phyloP scores from a whole-genome alignment of 2,888 invertebrate genomes.

The Patella caerulea region DNA sequence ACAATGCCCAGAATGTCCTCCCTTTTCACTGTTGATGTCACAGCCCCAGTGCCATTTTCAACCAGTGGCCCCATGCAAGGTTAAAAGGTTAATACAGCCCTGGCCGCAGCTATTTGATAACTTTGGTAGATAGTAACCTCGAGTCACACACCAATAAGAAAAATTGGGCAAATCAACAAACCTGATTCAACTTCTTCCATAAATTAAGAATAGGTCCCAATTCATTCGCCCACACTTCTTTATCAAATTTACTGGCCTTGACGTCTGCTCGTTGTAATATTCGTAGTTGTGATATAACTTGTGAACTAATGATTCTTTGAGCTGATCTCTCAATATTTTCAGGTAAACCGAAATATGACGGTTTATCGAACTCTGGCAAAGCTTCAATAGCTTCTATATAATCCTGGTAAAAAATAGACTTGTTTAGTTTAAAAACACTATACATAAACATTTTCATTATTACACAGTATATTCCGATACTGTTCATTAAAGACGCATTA shows the following conservation, averaged over 20 bases:
- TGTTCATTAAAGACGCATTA: too few species aligned
- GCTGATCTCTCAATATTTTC: constrained; percentile 89
- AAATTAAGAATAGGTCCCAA: constrained; percentile 81
- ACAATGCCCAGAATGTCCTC: too few species aligned
- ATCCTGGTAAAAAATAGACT: constrained; percentile 74
- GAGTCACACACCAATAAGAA: too few species aligned
- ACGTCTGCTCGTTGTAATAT: constrained; percentile 72
- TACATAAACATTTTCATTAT: too few species aligned
- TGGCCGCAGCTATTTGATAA: too few species aligned
- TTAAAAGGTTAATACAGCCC: too few species aligned
- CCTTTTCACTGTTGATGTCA: too few species aligned
- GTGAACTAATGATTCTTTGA: constrained; percentile 79
- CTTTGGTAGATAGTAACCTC: too few species aligned
- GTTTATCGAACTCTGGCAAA: constrained; percentile 82
- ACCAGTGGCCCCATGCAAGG: too few species aligned
- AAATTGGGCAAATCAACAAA: constrained; percentile 30
- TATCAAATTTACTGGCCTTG: constrained; percentile 73
- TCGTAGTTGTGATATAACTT: constrained; percentile 79
- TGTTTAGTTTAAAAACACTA: too few species aligned
- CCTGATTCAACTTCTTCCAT: constrained; percentile 84
- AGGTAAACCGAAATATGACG: constrained; percentile 86
- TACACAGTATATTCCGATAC: too few species aligned
- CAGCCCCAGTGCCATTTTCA: too few species aligned
- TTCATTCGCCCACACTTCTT: constrained; percentile 77
- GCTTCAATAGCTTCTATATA: constrained; percentile 79